Conservation (phyloP, 2,113 vertebrate species). For the Cyanoliseus patagonus region DNA sequence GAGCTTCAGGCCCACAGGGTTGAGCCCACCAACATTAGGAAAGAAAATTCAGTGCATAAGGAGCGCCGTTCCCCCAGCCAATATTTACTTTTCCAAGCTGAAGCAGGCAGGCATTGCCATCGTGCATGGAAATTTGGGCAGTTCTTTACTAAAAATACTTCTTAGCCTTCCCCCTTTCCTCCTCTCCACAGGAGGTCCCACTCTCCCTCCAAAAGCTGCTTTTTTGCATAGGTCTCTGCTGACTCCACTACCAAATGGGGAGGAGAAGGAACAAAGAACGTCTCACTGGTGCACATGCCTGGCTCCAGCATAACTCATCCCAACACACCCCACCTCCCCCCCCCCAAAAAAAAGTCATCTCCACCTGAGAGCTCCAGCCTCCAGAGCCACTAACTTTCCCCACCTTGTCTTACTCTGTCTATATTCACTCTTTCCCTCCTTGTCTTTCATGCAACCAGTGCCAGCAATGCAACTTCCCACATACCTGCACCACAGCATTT, state of each 20-base stretch:
- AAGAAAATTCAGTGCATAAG: background rate
- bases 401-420: background rate
- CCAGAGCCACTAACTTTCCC: background rate
- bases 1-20: background rate
- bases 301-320: background rate
- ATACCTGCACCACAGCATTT: background rate
- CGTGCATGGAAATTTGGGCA: background rate
- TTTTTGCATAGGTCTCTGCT: background rate
- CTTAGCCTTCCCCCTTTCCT: background rate
- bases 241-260: background rate
- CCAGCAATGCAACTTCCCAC: background rate
- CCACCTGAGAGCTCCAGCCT: background rate
- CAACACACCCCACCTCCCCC: rapidly evolving
- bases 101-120: background rate
- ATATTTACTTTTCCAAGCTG: constrained; percentile 34
- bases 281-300: background rate
- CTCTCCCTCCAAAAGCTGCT: background rate
- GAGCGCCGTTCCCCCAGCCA: background rate
- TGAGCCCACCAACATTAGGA: background rate
- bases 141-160: constrained; percentile 23
- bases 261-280: background rate
- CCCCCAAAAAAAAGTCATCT: background rate
- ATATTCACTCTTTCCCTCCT: background rate
- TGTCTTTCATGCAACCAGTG: background rate
- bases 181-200: background rate